phyloP scores from a whole-genome alignment of 2,888 invertebrate genomes.

The Drosophila stalkeri region DNA sequence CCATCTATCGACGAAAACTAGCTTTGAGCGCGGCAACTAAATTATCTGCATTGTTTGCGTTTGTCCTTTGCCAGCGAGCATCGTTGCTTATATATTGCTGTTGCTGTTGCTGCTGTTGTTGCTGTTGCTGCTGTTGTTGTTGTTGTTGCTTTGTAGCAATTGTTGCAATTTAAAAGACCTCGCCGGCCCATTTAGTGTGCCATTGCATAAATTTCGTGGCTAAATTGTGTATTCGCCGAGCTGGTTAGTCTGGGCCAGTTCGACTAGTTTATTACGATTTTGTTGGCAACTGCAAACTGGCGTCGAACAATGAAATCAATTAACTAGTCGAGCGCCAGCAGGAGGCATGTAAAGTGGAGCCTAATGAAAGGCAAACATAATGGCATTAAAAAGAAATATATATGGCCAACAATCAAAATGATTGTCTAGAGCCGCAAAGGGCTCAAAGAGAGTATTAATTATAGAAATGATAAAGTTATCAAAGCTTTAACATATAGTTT shows the following conservation, averaged over 20 bases:
- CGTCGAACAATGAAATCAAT: slow-evolving; percentile 60
- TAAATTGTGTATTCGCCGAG: slow-evolving; percentile 61
- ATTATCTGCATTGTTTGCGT: slow-evolving; percentile 77
- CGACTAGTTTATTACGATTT: slow-evolving; percentile 65
- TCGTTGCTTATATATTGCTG: slow-evolving; percentile 4
- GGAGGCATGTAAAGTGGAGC: slow-evolving; percentile 33
- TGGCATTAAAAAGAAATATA: slow-evolving; percentile 10
- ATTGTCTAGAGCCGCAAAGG: neutral
- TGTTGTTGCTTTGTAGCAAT: slow-evolving; percentile 24
- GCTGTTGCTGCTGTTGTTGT: slow-evolving; percentile 9
- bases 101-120: slow-evolving; percentile 16
- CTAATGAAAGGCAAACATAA: slow-evolving; percentile 36
- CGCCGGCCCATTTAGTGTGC: slow-evolving; percentile 66
- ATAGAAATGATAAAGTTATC: too few relatives aligned
- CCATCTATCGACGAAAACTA: slow-evolving; percentile 9
- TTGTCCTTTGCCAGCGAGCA: slow-evolving; percentile 51
- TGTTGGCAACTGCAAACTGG: slow-evolving; percentile 11
- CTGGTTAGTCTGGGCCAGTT: slow-evolving; percentile 29
- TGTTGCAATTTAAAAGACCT: slow-evolving; percentile 53
- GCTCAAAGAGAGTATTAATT: neutral
- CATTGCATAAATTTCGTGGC: slow-evolving; percentile 74
- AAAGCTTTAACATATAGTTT: neutral
- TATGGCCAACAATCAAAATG: neutral
- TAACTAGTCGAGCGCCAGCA: slow-evolving; percentile 40
- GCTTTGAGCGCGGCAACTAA: slow-evolving; percentile 70